phyloP scores from a whole-genome alignment of 2,113 vertebrate genomes.

The Sinosuthora webbiana region DNA sequence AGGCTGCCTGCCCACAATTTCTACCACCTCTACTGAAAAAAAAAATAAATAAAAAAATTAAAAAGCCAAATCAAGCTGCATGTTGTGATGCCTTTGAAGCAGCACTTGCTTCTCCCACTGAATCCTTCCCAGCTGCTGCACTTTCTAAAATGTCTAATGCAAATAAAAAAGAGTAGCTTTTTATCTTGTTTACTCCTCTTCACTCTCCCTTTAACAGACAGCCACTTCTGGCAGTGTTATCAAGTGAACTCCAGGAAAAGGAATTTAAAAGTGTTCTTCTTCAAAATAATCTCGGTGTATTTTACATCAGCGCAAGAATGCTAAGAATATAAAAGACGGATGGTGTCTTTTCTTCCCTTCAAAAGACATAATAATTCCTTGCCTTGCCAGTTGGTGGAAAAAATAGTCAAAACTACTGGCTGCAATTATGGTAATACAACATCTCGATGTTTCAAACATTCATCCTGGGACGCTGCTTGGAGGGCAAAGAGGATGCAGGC shows the following conservation, averaged over 20 bases:
- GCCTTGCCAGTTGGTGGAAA: not conserved
- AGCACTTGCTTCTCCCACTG: not conserved
- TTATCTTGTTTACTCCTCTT: conserved; percentile 27
- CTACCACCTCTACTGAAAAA: not conserved
- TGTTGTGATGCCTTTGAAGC: not conserved
- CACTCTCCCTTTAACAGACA: not conserved
- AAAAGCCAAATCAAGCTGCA: not conserved
- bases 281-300: conserved; percentile 38
- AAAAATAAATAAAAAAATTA: not conserved
- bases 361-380: not conserved
- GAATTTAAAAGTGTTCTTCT: conserved; percentile 16
- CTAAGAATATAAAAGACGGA: not conserved
- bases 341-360: conserved; percentile 20
- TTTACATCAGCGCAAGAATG: conserved; percentile 1
- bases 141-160: not conserved
- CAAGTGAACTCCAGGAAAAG: not conserved
- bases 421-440: not conserved
- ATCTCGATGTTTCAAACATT: not conserved
- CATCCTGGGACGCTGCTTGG: not conserved
- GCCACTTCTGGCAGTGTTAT: not conserved
- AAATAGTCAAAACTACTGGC: not conserved
- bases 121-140: not conserved
- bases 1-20: not conserved
- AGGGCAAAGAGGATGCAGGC: not conserved
- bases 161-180: conserved; percentile 7